Evolutionary conservation across 1,140 invertebrate genomes (phyloP).

Genomic region (Laupala kohalensis): DNA sequence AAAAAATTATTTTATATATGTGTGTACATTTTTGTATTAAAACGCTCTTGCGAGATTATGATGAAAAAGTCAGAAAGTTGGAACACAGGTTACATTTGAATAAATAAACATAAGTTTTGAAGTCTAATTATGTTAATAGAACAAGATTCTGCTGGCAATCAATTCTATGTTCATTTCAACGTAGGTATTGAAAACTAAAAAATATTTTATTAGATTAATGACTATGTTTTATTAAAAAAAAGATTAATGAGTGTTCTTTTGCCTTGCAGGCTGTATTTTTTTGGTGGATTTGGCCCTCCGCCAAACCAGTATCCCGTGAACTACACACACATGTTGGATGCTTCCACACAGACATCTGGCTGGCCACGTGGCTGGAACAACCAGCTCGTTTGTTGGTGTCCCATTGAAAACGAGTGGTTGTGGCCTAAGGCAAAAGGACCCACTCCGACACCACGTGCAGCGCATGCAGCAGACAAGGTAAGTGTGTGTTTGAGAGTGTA

Average conservation of each 20-base stretch:
- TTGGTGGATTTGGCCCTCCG: conserved; percentile 31
- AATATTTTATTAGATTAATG: not conserved
- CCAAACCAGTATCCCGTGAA: conserved; percentile 11
- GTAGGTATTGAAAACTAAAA: no score
- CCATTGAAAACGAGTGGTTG: conserved; percentile 12
- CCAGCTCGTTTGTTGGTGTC: conserved; percentile 28
- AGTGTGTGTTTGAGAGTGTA: no score
- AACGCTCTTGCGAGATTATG: no score
- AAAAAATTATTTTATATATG: no score
- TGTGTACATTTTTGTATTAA: no score
- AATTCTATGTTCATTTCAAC: no score
- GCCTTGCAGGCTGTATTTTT: conserved; percentile 29
- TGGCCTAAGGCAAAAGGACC: conserved; percentile 22
- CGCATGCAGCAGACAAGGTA: conserved; percentile 27
- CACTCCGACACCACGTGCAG: conserved; percentile 31
- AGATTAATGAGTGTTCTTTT: conserved; percentile 1
- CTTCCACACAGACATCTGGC: conserved; percentile 15
- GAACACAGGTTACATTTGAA: no score
- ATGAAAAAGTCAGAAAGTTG: no score
- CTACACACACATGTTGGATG: conserved; percentile 20
- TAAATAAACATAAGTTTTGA: no score
- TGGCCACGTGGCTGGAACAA: conserved; percentile 30
- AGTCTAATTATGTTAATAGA: no score
- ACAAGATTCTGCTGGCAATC: no score
- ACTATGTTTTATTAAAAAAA: not conserved